These are phyloP conservation scores for Acanthiza pusilla DNA, from an alignment of 2,797 vertebrate genomes.

Conservation along the genomic window DNA sequence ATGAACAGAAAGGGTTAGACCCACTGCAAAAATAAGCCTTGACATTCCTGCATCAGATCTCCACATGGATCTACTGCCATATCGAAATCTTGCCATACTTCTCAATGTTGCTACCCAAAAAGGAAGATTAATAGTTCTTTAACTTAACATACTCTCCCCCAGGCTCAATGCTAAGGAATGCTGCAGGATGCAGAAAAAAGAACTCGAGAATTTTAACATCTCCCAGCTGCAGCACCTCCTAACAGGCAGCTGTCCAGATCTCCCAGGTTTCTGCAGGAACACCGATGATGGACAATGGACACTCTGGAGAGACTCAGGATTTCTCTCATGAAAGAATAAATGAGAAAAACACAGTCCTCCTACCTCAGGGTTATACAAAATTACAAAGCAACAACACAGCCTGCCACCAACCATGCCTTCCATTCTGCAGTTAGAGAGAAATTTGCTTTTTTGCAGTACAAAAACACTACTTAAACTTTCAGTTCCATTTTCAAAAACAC, in stretches of 20 bases:
- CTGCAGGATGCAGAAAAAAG: background rate
- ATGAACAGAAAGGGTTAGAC: background rate
- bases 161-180: background rate
- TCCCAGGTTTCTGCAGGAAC: background rate
- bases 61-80: background rate
- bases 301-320: background rate
- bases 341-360: background rate
- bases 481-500: conserved; percentile 2
- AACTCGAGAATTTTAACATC: background rate
- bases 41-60: background rate
- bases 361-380: background rate
- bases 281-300: background rate
- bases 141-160: background rate
- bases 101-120: background rate
- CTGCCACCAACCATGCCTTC: background rate
- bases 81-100: background rate
- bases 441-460: background rate
- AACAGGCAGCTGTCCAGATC: background rate
- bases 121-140: background rate
- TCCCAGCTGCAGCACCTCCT: background rate
- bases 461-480: background rate
- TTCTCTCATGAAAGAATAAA: background rate
- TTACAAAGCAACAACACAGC: background rate
- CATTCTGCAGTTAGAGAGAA: background rate
- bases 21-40: background rate